These are phyloP conservation scores for Pomatostomus ruficeps DNA, from an alignment of 2,113 vertebrate species.

Conservation along the genomic window DNA sequence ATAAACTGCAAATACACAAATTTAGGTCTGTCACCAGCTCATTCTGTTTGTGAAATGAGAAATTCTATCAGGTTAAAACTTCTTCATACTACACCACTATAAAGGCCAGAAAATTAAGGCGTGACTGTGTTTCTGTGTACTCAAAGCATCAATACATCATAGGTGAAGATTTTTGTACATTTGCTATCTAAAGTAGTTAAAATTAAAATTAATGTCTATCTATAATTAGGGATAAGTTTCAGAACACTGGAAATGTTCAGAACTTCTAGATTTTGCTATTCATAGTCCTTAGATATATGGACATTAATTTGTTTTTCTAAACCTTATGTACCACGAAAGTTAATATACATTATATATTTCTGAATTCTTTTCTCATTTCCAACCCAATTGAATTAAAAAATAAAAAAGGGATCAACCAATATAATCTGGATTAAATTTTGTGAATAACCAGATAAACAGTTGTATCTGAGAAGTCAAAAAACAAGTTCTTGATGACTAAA, in stretches of 20 bases:
- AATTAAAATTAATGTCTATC: not conserved
- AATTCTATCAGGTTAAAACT: not conserved
- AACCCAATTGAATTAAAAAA: not conserved
- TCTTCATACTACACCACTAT: not conserved
- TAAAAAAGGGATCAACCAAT: not conserved
- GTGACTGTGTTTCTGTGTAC: not conserved
- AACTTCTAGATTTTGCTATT: not conserved
- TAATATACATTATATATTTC: not conserved
- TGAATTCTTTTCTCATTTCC: not conserved
- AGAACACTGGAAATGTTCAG: not conserved
- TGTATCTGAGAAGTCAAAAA: not conserved
- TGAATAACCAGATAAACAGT: not conserved
- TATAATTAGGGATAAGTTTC: not conserved
- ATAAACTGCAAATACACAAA: not conserved
- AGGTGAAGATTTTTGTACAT: not conserved
- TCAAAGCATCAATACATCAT: not conserved
- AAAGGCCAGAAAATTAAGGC: not conserved
- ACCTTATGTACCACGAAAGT: not conserved
- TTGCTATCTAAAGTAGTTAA: not conserved
- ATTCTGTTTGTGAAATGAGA: not conserved
- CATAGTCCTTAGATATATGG: not conserved
- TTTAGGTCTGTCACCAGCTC: not conserved
- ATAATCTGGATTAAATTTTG: not conserved
- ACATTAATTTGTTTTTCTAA: not conserved
- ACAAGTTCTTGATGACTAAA: not conserved